These are phyloP conservation scores for Orthosia gothica DNA, from an alignment of 2,888 invertebrate species.

Conservation along the genomic window DNA sequence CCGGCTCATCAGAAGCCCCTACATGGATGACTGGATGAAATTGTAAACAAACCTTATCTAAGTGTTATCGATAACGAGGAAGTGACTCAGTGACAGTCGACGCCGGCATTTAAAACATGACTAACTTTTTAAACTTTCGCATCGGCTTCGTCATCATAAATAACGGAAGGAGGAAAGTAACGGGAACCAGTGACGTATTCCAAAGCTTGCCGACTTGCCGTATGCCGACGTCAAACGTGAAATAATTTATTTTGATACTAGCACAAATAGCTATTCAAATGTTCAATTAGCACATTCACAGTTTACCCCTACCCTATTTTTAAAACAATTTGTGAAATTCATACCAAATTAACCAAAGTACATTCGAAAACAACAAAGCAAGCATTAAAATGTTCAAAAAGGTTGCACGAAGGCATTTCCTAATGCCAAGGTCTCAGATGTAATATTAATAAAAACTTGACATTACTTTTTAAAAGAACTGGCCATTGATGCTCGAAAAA, in stretches of 20 bases:
- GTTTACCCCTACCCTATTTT: conserved; percentile 19
- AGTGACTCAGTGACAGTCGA: conserved; percentile 64
- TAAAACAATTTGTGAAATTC: conserved; percentile 15
- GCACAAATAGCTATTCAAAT: conserved; percentile 7
- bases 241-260: neutral
- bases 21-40: conserved; percentile 48
- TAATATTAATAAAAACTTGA: conserved; percentile 47
- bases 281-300: too few species aligned
- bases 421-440: conserved; percentile 62
- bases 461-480: conserved; percentile 55
- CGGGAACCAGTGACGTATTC: conserved; percentile 48
- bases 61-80: conserved; percentile 54
- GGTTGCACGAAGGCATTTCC: conserved; percentile 59
- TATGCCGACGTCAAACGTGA: neutral
- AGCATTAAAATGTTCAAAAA: conserved; percentile 45
- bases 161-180: conserved; percentile 50
- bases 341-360: conserved; percentile 7
- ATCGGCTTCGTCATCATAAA: conserved; percentile 35
- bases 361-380: conserved; percentile 32
- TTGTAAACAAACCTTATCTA: conserved; percentile 60
- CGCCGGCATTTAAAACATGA: conserved; percentile 63
- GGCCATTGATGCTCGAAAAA: conserved; percentile 53
- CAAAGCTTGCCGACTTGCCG: too few species aligned
- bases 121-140: conserved; percentile 42
- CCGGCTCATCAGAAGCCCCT: conserved; percentile 29